Conservation (phyloP, 2,797 vertebrate species). For the Sorex maritimensis region DNA sequence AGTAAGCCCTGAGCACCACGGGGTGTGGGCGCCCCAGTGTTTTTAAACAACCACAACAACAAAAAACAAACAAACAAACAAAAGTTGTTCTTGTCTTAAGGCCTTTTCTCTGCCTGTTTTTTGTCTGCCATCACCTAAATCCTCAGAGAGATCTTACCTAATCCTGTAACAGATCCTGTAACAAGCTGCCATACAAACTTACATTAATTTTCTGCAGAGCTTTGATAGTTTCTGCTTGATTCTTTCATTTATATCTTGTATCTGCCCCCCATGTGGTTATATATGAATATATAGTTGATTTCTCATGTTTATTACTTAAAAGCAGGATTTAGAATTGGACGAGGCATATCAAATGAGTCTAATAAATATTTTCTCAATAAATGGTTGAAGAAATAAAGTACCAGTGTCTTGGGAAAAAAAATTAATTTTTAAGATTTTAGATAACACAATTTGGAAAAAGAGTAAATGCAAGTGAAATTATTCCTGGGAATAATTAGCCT, state of each 20-base stretch:
- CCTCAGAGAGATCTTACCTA: neutral
- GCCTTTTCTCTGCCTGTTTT: neutral
- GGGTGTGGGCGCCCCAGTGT: too few relatives aligned
- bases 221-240: neutral
- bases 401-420: too few relatives aligned
- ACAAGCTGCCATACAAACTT: neutral
- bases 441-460: neutral
- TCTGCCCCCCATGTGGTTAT: neutral
- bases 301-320: neutral
- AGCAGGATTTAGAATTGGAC: neutral
- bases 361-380: neutral
- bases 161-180: neutral
- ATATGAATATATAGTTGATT: neutral
- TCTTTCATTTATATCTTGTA: neutral
- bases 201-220: neutral
- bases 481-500: neutral
- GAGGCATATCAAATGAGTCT: neutral
- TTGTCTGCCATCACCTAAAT: neutral
- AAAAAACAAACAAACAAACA: too few relatives aligned
- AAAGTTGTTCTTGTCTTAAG: neutral
- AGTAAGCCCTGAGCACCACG: too few relatives aligned
- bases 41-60: too few relatives aligned
- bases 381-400: neutral
- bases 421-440: neutral
- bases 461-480: neutral